Evolutionary conservation across 2,113 vertebrate genomes (phyloP), one percentile per base, ranked within the genome.

Genomic region (Hucho hucho): DNA sequence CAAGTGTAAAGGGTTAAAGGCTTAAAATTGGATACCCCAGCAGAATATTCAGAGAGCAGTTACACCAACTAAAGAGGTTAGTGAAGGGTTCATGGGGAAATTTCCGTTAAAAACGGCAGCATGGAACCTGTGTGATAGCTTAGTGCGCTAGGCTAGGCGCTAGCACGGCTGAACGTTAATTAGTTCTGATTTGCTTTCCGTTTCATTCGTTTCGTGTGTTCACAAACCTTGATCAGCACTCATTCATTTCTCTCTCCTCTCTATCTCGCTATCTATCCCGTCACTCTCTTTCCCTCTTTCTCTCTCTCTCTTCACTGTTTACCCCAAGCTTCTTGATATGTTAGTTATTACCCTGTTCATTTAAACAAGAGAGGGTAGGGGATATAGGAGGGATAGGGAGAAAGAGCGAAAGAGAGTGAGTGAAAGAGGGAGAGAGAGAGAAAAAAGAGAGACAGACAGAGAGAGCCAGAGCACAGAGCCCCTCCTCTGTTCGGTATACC

Each of bases 141-240:
- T 20, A 16, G 56, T 9, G 56, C 4, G 4, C 14, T n/a, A 4
- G 56, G 6, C 56, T 20, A 1, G 56, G 56, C 56, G 4, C 4
- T n/a, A 4, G 56, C 56, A 58, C 7, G 6, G 2, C 4, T 61
- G 26, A 86, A 77, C 58, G 12, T 87, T 89, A 86, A 90, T 91
- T 89, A 82, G 84, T 71, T 74, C 76, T 86, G 89, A 91, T 89
- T 81, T 75, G 83, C 84, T 87, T 91, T 78, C 83, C n/a, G 72
- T 90, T 91, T 88, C 78, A 84, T 83, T 80, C 79, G 72, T 74
- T 76, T 56, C 53, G 0, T 4, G 49, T 18, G 37, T 43, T 43
- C 70, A 80, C 64, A 79, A 82, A 74, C 79, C 82, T 86, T 80
- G 69, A 87, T 85, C 87, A 79, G 78, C 70, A 25, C 80, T 84